Base-by-base conservation (phyloP, 2,113 vertebrate genomes). In the Cyprinus carpio region DNA sequence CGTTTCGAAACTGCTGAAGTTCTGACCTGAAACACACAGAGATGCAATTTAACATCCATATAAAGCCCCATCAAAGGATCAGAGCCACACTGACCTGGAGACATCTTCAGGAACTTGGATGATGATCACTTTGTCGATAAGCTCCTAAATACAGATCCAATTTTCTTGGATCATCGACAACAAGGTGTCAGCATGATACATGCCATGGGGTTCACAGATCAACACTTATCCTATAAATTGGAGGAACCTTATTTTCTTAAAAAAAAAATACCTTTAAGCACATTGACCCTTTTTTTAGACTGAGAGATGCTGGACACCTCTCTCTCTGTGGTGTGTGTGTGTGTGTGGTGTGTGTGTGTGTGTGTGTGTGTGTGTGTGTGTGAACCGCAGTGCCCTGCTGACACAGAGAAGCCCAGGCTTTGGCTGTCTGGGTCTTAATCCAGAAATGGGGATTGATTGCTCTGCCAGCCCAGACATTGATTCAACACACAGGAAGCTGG, bases 391-490 rank as follows among this genome's bases (percentile, higher is more conserved):
- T 74, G 78, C 54, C 78, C 84, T 81, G 84, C 78, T 86, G 84
- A 86, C 84, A 74, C 69, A 75, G 23, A 69, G 77, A 87, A 65
- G 76, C 71, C 76, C 83, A 71, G 49, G 58, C 82, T 87, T 87
- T 88, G 75, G 82, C 83, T 78, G 80, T 65, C 92, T 90, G 93
- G 95, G 94, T 94, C 88, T 94, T 95, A 96, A 95, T 96, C 94
- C 95, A 96, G 95, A 96, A 95, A 95, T 93, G 92, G 92, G 94
- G 95, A 95, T 93, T 94, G 95, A 96, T 95, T 94, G 92, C 92
- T 92, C 94, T 64, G 69, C 94, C 95, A 95, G 92, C 93, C 94
- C 93, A 93, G 89, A 83, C 93, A 96, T 95, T 96, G 95, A 96
- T 96, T 96, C 93, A 93, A 75, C 71, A 94, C 93, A 94, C 93